phyloP scores from a whole-genome alignment of 2,113 vertebrate genomes.

The Mellivora capensis region DNA sequence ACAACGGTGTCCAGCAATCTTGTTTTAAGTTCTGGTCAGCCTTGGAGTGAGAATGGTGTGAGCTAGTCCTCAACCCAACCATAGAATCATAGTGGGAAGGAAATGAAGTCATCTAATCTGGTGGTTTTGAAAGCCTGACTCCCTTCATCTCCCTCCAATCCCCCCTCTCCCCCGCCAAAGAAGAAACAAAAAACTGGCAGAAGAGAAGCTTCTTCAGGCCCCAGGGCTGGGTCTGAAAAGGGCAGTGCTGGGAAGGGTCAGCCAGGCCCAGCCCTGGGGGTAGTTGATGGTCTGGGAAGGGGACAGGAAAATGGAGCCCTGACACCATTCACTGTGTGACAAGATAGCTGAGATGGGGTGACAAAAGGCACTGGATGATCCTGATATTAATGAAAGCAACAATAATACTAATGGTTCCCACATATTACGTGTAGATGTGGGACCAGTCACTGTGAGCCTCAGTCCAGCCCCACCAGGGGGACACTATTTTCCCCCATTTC shows the following conservation, averaged over 20 bases:
- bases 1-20: neutral
- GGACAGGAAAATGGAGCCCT: neutral
- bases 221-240: neutral
- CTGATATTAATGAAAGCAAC: neutral
- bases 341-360: neutral
- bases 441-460: neutral
- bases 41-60: rapidly evolving
- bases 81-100: neutral
- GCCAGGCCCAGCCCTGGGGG: neutral
- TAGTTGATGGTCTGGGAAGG: neutral
- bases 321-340: neutral
- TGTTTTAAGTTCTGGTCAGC: neutral
- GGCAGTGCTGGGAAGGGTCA: neutral
- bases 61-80: neutral
- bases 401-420: neutral
- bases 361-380: neutral
- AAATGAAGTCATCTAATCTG: neutral
- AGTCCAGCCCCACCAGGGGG: neutral
- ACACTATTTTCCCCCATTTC: neutral
- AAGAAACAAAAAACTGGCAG: neutral
- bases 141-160: neutral
- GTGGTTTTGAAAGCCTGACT: neutral
- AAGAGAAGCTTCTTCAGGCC: neutral
- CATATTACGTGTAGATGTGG: too few relatives aligned
- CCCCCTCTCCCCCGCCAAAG: rapidly evolving